Base-by-base conservation (phyloP, 2,113 vertebrate species). In the Balaeniceps rex region DNA sequence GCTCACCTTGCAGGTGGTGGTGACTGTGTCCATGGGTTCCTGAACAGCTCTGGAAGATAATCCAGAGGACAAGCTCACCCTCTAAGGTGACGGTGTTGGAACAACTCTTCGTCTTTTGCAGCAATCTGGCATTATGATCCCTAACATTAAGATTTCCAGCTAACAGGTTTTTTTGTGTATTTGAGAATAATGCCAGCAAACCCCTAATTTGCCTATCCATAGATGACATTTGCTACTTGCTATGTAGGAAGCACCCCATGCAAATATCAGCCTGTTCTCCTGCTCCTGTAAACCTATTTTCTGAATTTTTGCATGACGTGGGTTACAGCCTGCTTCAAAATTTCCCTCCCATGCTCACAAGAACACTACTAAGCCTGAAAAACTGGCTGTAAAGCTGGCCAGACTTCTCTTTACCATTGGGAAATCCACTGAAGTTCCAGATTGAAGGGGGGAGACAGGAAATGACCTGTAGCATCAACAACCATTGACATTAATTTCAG, bases 381-480 rank as follows among this genome's bases (percentile, higher is more conserved):
- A 72, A 34, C n/a, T 91, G 49, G 2, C 72, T 95, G 83, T 54
- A 95, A 89, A 92, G 57, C 70, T 95, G 58, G 46, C 52, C 90
- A 94, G 88, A 89, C 19, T 40, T 93, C 70, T 79, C 60, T 76
- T 91, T 83, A 84, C 84, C 57, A 85, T 54, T 91, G 91, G 58
- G 77, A 94, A 94, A 95, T 70, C 40, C 70, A 94, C 14, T 70
- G 81, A 69, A 42, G 54, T 72, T 91, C 70, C 91, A 94, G 77
- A 76, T 92, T 84, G 87, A 78, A 89, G 0, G 1, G 13, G 18
- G 42, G 61, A 89, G 88, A 72, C 21, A 79, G 94, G 96, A 93
- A 97, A 94, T 94, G 52, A 95, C 88, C 83, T 93, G 83, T 69
- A 85, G 88, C 81, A 87, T 76, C 88, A 97, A 82, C 83, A 95